Conservation (phyloP, 2,797 vertebrate species). For the Danio kyathit region DNA sequence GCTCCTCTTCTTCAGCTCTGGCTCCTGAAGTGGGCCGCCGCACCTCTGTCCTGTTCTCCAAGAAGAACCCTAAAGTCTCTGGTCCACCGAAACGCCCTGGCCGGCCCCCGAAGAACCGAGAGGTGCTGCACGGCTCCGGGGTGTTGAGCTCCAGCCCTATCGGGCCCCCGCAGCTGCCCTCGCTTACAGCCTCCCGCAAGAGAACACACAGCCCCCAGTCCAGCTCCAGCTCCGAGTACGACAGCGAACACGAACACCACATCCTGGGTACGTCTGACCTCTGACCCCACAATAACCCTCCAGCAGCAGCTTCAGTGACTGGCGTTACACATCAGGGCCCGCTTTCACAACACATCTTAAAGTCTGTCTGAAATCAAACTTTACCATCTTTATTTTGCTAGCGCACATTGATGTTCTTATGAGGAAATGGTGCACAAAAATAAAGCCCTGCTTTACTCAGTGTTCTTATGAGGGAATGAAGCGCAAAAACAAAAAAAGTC, state of each 20-base stretch:
- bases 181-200: constrained; percentile 89
- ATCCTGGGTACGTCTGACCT: constrained; percentile 81
- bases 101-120: constrained; percentile 95
- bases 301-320: too few relatives aligned
- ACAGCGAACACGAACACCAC: constrained; percentile 91
- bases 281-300: background rate
- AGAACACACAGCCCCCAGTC: constrained; percentile 91
- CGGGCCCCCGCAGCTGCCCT: constrained; percentile 93
- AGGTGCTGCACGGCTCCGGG: constrained; percentile 79
- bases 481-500: too few relatives aligned
- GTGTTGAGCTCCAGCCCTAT: constrained; percentile 89
- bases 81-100: constrained; percentile 96
- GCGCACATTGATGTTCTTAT: too few relatives aligned
- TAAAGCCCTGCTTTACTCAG: too few relatives aligned
- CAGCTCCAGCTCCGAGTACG: constrained; percentile 95
- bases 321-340: too few relatives aligned
- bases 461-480: too few relatives aligned
- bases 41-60: constrained; percentile 98
- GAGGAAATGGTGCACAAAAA: too few relatives aligned
- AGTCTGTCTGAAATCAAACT: too few relatives aligned
- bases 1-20: constrained; percentile 88
- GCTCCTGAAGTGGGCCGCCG: constrained; percentile 96
- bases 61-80: constrained; percentile 96
- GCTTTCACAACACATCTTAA: too few relatives aligned
- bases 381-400: too few relatives aligned